Evolutionary conservation across 1,140 invertebrate species (phyloP).

Genomic region (Macrotrachela quadricornifera): DNA sequence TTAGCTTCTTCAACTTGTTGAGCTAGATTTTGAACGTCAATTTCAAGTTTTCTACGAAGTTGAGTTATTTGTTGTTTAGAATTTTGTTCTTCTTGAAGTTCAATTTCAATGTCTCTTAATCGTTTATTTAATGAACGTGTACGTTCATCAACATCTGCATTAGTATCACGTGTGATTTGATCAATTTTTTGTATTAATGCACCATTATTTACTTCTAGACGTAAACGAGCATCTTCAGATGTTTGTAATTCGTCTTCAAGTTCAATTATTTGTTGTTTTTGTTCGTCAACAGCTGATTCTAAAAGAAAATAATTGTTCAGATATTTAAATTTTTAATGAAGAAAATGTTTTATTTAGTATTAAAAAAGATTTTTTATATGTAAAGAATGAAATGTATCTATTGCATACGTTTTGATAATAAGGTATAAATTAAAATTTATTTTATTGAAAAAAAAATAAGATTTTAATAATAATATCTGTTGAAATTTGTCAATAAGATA

Average conservation of each 20-base stretch:
- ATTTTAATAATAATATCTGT: too few relatives aligned
- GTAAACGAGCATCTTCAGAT: conserved; percentile 81
- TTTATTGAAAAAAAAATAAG: too few relatives aligned
- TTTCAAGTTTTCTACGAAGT: conserved; percentile 75
- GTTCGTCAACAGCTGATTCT: conserved; percentile 39
- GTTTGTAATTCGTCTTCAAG: conserved; percentile 89
- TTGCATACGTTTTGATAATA: too few relatives aligned
- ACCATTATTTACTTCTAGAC: conserved; percentile 94
- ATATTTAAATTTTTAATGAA: too few relatives aligned
- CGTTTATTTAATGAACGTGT: conserved; percentile 71
- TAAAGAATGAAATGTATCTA: too few relatives aligned
- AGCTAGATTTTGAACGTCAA: conserved; percentile 75
- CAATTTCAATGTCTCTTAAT: conserved; percentile 31
- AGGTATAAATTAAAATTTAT: too few relatives aligned
- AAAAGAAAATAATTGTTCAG: too few relatives aligned
- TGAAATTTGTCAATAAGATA: too few relatives aligned
- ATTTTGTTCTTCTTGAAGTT: conserved; percentile 84
- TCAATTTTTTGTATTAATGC: conserved; percentile 81
- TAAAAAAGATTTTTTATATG: too few relatives aligned
- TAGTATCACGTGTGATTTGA: conserved; percentile 64
- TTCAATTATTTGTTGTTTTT: conserved; percentile 82
- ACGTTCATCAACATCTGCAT: conserved; percentile 87
- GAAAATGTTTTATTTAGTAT: too few relatives aligned
- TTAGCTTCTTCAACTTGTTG: conserved; percentile 79
- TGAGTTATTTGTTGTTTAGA: conserved; percentile 65